Conservation (phyloP, 1,140 invertebrate genomes). For the Lanistes nyassanus region DNA sequence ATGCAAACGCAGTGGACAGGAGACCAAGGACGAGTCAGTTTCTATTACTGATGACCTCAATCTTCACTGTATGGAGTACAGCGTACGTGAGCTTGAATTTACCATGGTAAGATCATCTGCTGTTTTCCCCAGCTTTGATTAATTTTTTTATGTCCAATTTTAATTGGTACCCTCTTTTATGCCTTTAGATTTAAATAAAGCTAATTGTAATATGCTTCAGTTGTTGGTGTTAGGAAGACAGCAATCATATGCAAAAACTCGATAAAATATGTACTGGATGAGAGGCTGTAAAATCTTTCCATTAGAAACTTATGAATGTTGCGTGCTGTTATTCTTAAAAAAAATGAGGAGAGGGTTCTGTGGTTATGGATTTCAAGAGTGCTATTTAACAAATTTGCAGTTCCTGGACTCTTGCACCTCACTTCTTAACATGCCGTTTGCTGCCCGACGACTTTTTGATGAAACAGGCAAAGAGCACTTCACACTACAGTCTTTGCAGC, state of each 20-base stretch:
- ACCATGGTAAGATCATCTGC: conserved; percentile 47
- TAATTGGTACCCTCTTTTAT: not conserved
- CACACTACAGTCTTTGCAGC: conserved; percentile 52
- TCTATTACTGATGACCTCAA: conserved; percentile 46
- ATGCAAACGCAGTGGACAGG: conserved; percentile 13
- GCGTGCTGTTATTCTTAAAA: too few species aligned
- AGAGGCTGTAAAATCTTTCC: too few species aligned
- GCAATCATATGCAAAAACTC: too few species aligned
- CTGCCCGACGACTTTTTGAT: conserved; percentile 65
- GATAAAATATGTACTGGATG: too few species aligned
- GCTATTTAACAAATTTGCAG: conserved; percentile 39
- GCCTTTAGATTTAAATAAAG: not conserved
- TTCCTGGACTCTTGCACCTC: conserved; percentile 64
- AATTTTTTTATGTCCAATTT: not conserved
- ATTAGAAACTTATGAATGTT: too few species aligned
- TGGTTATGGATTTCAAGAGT: not conserved
- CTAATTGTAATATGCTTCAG: not conserved
- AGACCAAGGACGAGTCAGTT: conserved; percentile 31
- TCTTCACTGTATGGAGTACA: conserved; percentile 53
- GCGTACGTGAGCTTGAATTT: conserved; percentile 54
- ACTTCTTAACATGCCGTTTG: conserved; percentile 62
- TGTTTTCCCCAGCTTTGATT: not conserved
- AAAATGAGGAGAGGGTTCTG: too few species aligned
- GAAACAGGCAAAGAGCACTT: conserved; percentile 62
- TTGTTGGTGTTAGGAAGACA: too few species aligned